Evolutionary conservation across 2,113 vertebrate species (phyloP), one percentile per base, ranked within the genome.

Genomic region (Thunnus thynnus): DNA sequence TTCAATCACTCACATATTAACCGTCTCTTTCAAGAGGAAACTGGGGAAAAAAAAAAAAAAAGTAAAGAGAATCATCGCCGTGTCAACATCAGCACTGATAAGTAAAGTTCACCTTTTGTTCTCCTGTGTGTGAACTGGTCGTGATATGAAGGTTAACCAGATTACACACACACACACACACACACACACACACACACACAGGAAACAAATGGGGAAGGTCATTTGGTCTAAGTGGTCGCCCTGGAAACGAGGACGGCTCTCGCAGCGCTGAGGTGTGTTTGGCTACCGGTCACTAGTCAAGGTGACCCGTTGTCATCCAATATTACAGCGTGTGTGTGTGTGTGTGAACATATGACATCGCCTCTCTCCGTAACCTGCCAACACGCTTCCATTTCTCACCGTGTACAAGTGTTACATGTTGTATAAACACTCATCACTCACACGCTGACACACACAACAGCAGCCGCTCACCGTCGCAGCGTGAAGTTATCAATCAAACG

Each of bases 281-380:
- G 83, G 65, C 72, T 46, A 20, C 50, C 9, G 17, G 20, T 63
- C 62, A 61, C 20, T 25, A n/a, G 50, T 77, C 63, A 89, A 92
- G 91, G 91, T 90, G 85, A 92, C 85, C 71, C 30, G 63, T 27
- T 20, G 61, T 84, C 71, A 72, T 76, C 66, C 1, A 0, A 52
- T 83, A 50, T 68, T 25, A 7, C 56, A 76, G 76, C 77, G 88
- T 83, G 82, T 70, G 54, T 72, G 73, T 66, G 54, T 6, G 67
- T 46, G 50, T 65, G 47, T 48, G 5, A 22, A 22, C 10, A 14
- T 48, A 5, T 44, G 54, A 22, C 61, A 66, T 5, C 36, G 20
- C 7, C 17, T 48, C 68, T 48, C 68, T 14, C 30, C 56, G 58
- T 20, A 48, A 73, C 14, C 48, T 82, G 70, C 36, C 0, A 17